These are phyloP conservation scores for Camponotus pennsylvanicus DNA, from an alignment of 1,140 invertebrate species.

Conservation along the genomic window DNA sequence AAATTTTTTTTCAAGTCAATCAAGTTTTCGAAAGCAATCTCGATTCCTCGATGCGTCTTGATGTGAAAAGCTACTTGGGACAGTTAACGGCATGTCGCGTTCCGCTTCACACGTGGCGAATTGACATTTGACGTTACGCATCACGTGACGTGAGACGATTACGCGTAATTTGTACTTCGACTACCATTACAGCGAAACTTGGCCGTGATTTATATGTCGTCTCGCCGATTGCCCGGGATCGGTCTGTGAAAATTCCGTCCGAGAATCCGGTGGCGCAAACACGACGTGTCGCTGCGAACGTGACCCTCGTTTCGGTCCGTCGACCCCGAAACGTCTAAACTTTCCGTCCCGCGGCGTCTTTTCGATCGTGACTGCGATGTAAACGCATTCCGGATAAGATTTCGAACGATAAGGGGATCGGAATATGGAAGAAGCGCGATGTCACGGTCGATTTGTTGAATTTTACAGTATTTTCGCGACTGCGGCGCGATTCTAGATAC, in stretches of 20 bases:
- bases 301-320: conserved; percentile 48
- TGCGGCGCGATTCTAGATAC: background rate
- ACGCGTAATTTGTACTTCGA: conserved; percentile 24
- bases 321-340: conserved; percentile 53
- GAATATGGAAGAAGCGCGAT: background rate
- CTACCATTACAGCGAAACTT: conserved; percentile 51
- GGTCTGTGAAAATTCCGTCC: conserved; percentile 44
- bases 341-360: conserved; percentile 14
- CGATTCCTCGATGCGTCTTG: conserved; percentile 7
- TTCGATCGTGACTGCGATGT: conserved; percentile 34
- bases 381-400: conserved; percentile 56
- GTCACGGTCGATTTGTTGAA: conserved; percentile 25
- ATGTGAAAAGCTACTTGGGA: conserved; percentile 46
- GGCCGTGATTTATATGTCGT: conserved; percentile 66
- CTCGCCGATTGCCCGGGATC: conserved; percentile 28
- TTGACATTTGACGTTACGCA: conserved; percentile 55
- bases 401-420: conserved; percentile 40
- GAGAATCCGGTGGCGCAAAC: conserved; percentile 45
- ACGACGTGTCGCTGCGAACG: conserved; percentile 52
- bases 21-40: background rate
- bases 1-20: conserved; percentile 3
- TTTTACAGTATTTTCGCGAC: conserved; percentile 36
- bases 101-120: conserved; percentile 60
- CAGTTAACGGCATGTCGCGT: conserved; percentile 51
- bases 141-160: conserved; percentile 4